Conservation (phyloP, 2,113 vertebrate species). For the Marcusenius ussheri region DNA sequence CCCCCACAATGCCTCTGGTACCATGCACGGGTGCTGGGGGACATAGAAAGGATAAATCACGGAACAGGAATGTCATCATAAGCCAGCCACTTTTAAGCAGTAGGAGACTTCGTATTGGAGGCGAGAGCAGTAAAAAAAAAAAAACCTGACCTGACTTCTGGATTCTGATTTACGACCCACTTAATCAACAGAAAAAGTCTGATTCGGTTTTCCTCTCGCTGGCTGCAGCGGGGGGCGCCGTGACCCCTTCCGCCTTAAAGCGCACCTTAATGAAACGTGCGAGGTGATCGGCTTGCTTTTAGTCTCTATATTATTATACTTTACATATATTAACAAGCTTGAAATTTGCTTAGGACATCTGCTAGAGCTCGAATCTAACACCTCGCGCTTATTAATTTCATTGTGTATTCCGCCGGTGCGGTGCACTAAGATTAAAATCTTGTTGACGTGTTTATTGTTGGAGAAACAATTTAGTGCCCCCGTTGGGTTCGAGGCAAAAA, state of each 20-base stretch:
- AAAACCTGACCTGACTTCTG: neutral
- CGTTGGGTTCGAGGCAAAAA: conserved; percentile 2
- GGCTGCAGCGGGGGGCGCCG: neutral
- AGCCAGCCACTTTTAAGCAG: neutral
- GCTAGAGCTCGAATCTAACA: neutral
- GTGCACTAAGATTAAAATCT: conserved; percentile 6
- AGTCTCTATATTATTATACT: neutral
- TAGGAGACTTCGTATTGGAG: neutral
- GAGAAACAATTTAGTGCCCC: conserved; percentile 8
- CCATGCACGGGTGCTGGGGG: neutral
- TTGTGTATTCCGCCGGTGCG: neutral
- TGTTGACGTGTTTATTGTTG: conserved; percentile 14
- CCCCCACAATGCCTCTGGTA: neutral
- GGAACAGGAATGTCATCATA: neutral
- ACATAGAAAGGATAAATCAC: neutral
- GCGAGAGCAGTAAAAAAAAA: neutral
- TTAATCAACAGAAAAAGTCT: conserved; percentile 11
- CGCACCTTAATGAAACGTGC: neutral
- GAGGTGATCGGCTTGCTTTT: neutral
- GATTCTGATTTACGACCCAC: conserved; percentile 6
- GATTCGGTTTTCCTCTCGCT: neutral
- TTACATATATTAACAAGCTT: neutral
- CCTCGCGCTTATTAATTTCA: neutral
- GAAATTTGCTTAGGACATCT: conserved; percentile 8
- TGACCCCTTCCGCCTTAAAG: neutral